Evolutionary conservation across 2,888 invertebrate species (phyloP), one percentile per base, ranked within the genome.

Genomic region (Ormyrus pomaceus): DNA sequence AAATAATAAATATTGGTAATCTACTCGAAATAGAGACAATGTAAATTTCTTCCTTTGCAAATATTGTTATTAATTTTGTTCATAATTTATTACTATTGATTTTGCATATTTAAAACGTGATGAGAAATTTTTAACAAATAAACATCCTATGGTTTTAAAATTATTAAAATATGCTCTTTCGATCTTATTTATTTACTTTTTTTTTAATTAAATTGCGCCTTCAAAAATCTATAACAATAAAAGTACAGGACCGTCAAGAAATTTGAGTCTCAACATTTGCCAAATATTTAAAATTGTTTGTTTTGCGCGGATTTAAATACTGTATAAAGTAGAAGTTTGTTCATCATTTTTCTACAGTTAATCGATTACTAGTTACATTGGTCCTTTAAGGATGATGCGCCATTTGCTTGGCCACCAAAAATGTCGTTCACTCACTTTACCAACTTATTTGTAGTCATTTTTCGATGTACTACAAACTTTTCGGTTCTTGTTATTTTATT

Each of bases 301-400:
- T 77, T 59, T 76, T 71, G 55, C 73, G 82, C 78, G 65, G 70
- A 58, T 45, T 53, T 78, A 48, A 68, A 78, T 82, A 80, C 82
- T 82, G 78, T 82, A 82, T 83, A 84, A 80, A 77, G 81, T 84
- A 84, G 70, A 80, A 77, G 46, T 75, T 83, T 86, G 73, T 71
- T 83, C 10, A 9, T 59, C 70, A 34, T 66, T 74, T 81, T 75
- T 76, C 73, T 82, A 82, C 75, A 79, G 75, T 84, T 83, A 84
- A 85, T 84, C 84, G 84, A 83, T 87, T 85, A 85, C 85, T 87
- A 87, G 86, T 87, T 88, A 87, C 87, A 88, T 88, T 88, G 88
- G 88, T 88, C 88, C 88, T 86, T 87, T 87, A 87, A 86, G 84
- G 85, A 86, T 84, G 86, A 83, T 85, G 84, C 83, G 82, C 83